Percentiles rank a stretch among this genome's conserved stretches.
These are phyloP conservation scores for Brevimyrus niger DNA, from an alignment of 2,113 vertebrate genomes.

Conservation along the genomic window DNA sequence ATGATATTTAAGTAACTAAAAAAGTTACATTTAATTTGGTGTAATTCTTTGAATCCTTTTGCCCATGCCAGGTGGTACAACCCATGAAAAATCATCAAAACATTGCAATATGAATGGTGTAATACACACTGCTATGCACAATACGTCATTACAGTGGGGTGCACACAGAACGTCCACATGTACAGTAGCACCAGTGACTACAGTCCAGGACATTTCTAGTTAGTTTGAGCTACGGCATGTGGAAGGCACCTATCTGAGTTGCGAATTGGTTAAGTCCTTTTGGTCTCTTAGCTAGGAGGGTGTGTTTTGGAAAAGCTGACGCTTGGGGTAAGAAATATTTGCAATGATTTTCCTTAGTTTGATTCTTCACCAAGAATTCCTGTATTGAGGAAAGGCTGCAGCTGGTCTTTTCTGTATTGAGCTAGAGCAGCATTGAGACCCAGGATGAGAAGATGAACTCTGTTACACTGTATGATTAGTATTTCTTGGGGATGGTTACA, in stretches of 20 bases:
- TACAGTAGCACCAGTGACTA: background rate
- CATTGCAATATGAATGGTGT: no score
- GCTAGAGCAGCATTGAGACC: background rate
- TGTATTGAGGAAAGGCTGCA: background rate
- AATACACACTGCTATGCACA: no score
- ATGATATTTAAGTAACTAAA: no score
- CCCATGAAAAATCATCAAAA: no score
- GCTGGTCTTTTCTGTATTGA: background rate
- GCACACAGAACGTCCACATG: background rate
- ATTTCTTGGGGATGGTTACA: background rate
- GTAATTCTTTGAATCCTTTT: no score
- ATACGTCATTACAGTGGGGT: background rate
- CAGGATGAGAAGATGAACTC: background rate
- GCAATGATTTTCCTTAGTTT: background rate
- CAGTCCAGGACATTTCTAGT: background rate
- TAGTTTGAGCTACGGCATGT: background rate
- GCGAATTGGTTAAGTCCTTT: background rate
- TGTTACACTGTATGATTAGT: background rate
- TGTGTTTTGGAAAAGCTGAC: background rate
- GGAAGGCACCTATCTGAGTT: background rate
- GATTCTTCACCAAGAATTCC: background rate
- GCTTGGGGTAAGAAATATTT: background rate
- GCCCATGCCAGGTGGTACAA: no score
- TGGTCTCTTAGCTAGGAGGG: background rate
- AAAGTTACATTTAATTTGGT: no score